Percentiles rank a stretch among this genome's conserved stretches.
Conservation (phyloP, 2,113 vertebrate species). For the Psilopogon haemacephalus region DNA sequence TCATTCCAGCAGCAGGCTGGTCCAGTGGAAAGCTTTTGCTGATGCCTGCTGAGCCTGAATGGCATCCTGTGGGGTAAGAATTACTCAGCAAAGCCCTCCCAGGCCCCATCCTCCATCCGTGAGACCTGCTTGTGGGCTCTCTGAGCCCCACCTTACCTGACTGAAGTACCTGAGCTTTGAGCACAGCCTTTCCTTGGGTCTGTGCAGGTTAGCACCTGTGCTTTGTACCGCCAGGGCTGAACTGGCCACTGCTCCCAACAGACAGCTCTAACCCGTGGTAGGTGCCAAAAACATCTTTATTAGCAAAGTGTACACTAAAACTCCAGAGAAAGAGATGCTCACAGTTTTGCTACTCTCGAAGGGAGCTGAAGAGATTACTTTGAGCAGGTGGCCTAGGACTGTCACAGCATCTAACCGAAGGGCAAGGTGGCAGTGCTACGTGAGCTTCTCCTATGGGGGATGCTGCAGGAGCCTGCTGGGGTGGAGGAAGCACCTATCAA, state of each 20-base stretch:
- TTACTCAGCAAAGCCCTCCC: not conserved
- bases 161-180: not conserved
- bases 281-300: conserved; percentile 77
- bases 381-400: conserved; percentile 44
- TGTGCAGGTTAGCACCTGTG: not conserved
- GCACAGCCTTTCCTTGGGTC: not conserved
- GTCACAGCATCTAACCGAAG: conserved; percentile 55
- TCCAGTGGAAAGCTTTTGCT: not conserved
- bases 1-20: not conserved
- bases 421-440: not conserved
- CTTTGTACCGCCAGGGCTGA: not conserved
- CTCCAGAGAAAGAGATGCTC: conserved; percentile 65
- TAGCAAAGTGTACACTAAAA: conserved; percentile 76
- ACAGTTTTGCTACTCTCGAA: conserved; percentile 65
- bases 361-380: conserved; percentile 42
- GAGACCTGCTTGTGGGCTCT: accelerated
- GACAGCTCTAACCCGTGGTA: not conserved
- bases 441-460: conserved; percentile 9
- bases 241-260: accelerated
- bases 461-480: not conserved
- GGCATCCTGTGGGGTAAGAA: not conserved
- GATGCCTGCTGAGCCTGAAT: not conserved
- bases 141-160: accelerated
- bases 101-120: not conserved
- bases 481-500: conserved; percentile 35